phyloP scores from a whole-genome alignment of 2,888 invertebrate genomes.

The Apodemia hepburni region DNA sequence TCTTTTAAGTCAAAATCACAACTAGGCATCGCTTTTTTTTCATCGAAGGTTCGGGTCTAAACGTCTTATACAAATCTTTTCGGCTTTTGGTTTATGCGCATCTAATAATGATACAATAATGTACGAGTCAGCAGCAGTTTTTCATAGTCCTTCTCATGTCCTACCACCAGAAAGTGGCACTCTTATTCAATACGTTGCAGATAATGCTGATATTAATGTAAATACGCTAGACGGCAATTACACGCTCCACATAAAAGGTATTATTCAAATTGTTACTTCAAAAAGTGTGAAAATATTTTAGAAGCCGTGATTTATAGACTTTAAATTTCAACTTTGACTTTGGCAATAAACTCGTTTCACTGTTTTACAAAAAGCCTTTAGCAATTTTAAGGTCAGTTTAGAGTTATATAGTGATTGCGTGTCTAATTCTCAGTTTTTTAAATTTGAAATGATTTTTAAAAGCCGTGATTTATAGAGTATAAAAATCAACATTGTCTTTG shows the following conservation, averaged over 20 bases:
- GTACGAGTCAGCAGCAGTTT: slow-evolving; percentile 35
- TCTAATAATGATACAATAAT: slow-evolving; percentile 34
- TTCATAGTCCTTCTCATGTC: slow-evolving; percentile 31
- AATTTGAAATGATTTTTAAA: too few relatives aligned
- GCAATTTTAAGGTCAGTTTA: too few relatives aligned
- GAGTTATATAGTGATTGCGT: too few relatives aligned
- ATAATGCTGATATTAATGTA: slow-evolving; percentile 36
- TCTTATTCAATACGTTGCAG: slow-evolving; percentile 33
- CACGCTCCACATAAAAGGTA: slow-evolving; percentile 32
- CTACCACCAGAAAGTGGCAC: slow-evolving; percentile 30
- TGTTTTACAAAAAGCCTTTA: too few relatives aligned
- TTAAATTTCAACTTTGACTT: too few relatives aligned
- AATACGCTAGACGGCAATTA: slow-evolving; percentile 32
- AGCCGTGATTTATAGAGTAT: too few relatives aligned
- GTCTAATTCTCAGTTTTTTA: too few relatives aligned
- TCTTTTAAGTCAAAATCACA: slow-evolving; percentile 31
- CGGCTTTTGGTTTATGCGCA: slow-evolving; percentile 34
- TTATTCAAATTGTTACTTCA: slow-evolving; percentile 28
- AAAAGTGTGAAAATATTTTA: too few relatives aligned
- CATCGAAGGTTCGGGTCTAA: slow-evolving; percentile 29
- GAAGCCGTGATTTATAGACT: too few relatives aligned
- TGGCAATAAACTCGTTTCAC: too few relatives aligned
- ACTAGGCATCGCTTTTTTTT: slow-evolving; percentile 32
- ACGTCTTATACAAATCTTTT: slow-evolving; percentile 32
- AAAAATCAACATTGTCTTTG: too few relatives aligned